Percentiles rank a stretch among this genome's conserved stretches.
Evolutionary conservation across 1,140 invertebrate species (phyloP).

Genomic region (Trichomalopsis sarcophagae): DNA sequence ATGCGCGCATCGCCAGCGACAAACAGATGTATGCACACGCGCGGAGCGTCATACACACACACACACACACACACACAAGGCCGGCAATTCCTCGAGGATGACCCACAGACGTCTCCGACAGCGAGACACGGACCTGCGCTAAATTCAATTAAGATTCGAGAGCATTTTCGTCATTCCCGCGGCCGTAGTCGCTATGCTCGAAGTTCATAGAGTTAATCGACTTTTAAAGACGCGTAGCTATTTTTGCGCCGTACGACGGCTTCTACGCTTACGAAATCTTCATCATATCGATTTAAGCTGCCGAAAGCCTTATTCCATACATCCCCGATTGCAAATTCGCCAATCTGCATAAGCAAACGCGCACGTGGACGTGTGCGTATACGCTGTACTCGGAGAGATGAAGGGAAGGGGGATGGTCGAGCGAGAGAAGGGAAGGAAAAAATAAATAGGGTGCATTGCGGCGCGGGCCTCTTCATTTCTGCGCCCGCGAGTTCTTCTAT

Average conservation of each 20-base stretch:
- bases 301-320: no score
- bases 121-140: background rate
- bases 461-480: conserved; percentile 1
- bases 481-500: background rate
- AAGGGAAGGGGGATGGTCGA: background rate
- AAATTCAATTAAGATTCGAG: conserved; percentile 27
- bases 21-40: no score
- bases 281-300: no score
- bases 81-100: conserved; percentile 20
- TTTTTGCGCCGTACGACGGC: background rate
- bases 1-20: background rate
- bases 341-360: conserved; percentile 29
- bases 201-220: background rate
- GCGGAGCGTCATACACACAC: background rate
- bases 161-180: no score
- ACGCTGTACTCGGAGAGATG: background rate
- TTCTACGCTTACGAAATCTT: background rate
- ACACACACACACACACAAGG: background rate
- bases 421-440: background rate
- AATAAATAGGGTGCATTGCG: background rate
- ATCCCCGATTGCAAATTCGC: conserved; percentile 13
- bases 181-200: background rate
- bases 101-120: background rate
- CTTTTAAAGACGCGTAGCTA: background rate
- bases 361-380: background rate